Conservation (phyloP, 2,113 vertebrate genomes). For the Quiscalus mexicanus region DNA sequence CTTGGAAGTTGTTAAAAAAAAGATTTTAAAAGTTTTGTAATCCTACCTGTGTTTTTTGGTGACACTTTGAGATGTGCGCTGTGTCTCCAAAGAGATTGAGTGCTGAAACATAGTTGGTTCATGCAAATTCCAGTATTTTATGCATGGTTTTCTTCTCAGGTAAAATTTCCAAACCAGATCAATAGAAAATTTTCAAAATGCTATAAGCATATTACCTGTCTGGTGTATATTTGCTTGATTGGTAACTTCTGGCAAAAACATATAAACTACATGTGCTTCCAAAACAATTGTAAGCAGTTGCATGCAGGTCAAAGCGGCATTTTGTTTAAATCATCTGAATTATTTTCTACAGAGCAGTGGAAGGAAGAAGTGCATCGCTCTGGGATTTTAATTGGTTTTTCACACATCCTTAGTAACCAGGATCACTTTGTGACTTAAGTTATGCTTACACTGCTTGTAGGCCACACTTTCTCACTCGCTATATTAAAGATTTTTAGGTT, state of each 20-base stretch:
- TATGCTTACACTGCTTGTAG: neutral
- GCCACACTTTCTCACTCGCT: neutral
- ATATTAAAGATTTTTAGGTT: neutral
- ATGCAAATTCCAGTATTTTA: neutral
- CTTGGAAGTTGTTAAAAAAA: neutral
- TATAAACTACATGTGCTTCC: neutral
- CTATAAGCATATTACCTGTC: neutral
- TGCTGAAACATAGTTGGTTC: neutral
- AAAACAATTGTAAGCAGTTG: neutral
- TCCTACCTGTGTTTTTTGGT: neutral
- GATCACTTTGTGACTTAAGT: neutral
- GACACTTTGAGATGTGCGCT: fast-evolving
- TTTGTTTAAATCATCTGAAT: neutral
- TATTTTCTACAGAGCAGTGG: neutral
- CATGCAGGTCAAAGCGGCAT: neutral
- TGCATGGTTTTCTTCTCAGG: neutral
- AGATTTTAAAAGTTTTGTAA: neutral
- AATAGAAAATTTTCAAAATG: neutral
- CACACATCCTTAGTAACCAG: neutral
- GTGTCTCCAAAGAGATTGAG: neutral
- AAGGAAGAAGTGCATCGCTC: neutral
- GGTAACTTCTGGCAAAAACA: neutral
- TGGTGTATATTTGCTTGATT: neutral
- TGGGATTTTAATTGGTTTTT: neutral
- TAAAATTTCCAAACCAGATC: neutral